A percentile compares a stretch with the other conserved stretches of the same genome.
Conservation (phyloP, 2,797 vertebrate genomes). For the Fistularia commersonii region DNA sequence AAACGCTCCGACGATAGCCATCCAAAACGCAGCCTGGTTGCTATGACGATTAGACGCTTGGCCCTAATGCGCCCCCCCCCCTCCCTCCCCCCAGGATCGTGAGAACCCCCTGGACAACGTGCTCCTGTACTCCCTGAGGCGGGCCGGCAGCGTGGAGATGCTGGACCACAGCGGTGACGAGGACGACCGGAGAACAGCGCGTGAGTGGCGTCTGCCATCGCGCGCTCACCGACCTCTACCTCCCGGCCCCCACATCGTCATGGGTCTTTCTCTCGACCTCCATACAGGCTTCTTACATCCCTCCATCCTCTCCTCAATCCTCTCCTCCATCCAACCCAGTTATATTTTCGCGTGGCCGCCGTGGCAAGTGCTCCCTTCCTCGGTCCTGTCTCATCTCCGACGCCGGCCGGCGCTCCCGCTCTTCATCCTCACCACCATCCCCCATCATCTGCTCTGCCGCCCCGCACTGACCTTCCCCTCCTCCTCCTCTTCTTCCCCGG, state of each 20-base stretch:
- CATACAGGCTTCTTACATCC: constrained; percentile 58
- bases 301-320: constrained; percentile 59
- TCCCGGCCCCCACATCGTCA: constrained; percentile 11
- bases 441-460: constrained; percentile 51
- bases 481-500: constrained; percentile 29
- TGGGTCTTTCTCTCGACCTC: constrained; percentile 36
- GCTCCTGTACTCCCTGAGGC: constrained; percentile 76
- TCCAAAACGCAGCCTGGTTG: background rate
- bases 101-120: constrained; percentile 88
- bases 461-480: constrained; percentile 55
- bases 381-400: constrained; percentile 51
- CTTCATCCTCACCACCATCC: constrained; percentile 68
- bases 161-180: constrained; percentile 86
- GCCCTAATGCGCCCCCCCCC: no score
- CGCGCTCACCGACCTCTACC: background rate
- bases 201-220: constrained; percentile 52
- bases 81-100: constrained; percentile 82
- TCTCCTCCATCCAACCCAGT: constrained; percentile 62
- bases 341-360: constrained; percentile 59
- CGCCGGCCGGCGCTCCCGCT: constrained; percentile 56
- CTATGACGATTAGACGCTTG: constrained; percentile 1
- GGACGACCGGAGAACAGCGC: constrained; percentile 69
- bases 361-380: constrained; percentile 58
- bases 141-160: constrained; percentile 75
- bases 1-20: no score